Conservation (phyloP, 2,888 invertebrate genomes). For the Diarsia brunnea region DNA sequence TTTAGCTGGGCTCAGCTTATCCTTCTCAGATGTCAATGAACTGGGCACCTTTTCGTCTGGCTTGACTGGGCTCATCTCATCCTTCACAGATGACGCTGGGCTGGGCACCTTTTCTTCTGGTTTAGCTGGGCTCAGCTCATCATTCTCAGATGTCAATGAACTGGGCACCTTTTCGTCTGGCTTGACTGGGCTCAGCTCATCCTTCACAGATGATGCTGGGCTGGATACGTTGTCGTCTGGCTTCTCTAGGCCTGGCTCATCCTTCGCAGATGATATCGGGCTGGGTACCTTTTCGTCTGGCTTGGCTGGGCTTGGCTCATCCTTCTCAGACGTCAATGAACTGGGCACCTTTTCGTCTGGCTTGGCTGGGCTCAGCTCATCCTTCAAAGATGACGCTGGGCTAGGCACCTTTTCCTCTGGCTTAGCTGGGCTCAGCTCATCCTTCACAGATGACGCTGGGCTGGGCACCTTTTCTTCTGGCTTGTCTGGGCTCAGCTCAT, state of each 20-base stretch:
- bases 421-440: neutral
- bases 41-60: neutral
- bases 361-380: neutral
- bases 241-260: neutral
- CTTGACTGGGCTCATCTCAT: neutral
- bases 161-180: neutral
- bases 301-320: neutral
- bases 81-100: neutral
- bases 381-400: neutral
- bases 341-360: neutral
- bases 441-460: neutral
- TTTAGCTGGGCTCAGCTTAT: neutral
- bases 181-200: neutral
- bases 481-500: neutral
- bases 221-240: neutral
- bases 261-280: neutral
- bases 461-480: neutral
- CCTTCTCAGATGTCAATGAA: neutral
- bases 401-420: neutral
- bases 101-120: neutral
- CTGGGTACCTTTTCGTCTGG: neutral
- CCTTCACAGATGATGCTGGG: neutral
- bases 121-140: neutral
- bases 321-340: neutral
- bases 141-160: neutral